Percentiles rank a stretch among this genome's conserved stretches.
phyloP scores from a whole-genome alignment of 2,888 invertebrate species.

The Electrophaes corylata region DNA sequence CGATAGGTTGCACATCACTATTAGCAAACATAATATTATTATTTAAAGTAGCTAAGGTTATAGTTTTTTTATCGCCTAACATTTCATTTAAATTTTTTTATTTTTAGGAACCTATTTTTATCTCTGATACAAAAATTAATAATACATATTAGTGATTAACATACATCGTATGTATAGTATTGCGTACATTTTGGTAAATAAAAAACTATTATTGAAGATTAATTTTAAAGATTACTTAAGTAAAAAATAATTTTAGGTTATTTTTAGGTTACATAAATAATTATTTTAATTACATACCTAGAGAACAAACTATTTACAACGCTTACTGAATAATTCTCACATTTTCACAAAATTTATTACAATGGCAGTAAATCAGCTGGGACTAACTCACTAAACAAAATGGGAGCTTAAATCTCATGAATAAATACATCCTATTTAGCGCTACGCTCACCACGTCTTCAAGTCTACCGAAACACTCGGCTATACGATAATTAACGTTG shows the following conservation, averaged over 20 bases:
- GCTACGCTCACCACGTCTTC: constrained; percentile 70
- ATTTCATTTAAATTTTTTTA: not conserved
- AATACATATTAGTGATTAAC: not conserved
- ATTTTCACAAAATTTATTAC: constrained; percentile 77
- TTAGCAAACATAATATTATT: not conserved
- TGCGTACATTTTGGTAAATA: not conserved
- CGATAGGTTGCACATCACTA: constrained; percentile 16
- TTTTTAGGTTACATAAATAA: constrained; percentile 38
- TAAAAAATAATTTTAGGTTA: too few species aligned
- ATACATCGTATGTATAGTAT: not conserved
- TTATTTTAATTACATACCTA: constrained; percentile 28
- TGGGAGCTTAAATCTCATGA: constrained; percentile 79
- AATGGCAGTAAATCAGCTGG: constrained; percentile 78
- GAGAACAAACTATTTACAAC: constrained; percentile 47
- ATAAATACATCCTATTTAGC: constrained; percentile 84
- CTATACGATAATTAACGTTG: constrained; percentile 59
- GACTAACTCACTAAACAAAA: constrained; percentile 79
- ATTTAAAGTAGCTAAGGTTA: not conserved
- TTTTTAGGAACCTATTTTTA: not conserved
- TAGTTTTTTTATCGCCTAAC: not conserved
- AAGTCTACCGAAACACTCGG: constrained; percentile 52
- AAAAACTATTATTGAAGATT: not conserved
- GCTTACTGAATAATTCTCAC: constrained; percentile 61
- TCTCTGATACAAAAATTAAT: not conserved
- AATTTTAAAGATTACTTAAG: not conserved